Evolutionary conservation across 1,140 invertebrate species (phyloP).

Genomic region (Whitmania pigra): DNA sequence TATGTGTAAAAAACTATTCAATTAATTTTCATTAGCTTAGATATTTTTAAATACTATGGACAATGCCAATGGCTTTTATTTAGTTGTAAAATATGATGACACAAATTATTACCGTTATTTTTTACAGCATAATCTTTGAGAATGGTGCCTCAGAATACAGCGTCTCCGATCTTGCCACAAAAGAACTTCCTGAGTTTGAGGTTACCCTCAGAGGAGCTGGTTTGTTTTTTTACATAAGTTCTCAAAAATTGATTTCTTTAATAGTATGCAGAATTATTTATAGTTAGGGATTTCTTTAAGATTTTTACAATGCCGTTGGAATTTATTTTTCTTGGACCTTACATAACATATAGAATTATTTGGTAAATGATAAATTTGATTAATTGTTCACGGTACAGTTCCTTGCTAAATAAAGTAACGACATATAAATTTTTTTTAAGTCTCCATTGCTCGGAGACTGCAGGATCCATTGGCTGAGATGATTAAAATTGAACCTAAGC

Average conservation of each 20-base stretch:
- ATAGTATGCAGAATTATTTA: background rate
- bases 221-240: slow-evolving; percentile 31
- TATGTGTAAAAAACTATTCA: too few species aligned
- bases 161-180: slow-evolving; percentile 62
- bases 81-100: too few species aligned
- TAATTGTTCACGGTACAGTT: background rate
- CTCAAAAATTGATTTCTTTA: background rate
- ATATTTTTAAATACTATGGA: too few species aligned
- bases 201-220: slow-evolving; percentile 62
- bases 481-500: slow-evolving; percentile 79
- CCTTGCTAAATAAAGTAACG: background rate
- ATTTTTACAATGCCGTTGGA: too few species aligned
- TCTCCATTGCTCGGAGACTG: slow-evolving; percentile 71
- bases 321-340: too few species aligned
- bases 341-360: too few species aligned
- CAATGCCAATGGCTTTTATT: too few species aligned
- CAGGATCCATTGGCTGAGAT: slow-evolving; percentile 78
- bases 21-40: too few species aligned
- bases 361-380: too few species aligned
- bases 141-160: slow-evolving; percentile 80
- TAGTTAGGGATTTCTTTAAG: background rate
- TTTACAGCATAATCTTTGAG: slow-evolving; percentile 66
- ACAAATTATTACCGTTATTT: background rate
- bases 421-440: slow-evolving; percentile 34
- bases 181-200: slow-evolving; percentile 71